These are phyloP conservation scores for Pecten maximus DNA, from an alignment of 2,888 invertebrate species.

Conservation along the genomic window DNA sequence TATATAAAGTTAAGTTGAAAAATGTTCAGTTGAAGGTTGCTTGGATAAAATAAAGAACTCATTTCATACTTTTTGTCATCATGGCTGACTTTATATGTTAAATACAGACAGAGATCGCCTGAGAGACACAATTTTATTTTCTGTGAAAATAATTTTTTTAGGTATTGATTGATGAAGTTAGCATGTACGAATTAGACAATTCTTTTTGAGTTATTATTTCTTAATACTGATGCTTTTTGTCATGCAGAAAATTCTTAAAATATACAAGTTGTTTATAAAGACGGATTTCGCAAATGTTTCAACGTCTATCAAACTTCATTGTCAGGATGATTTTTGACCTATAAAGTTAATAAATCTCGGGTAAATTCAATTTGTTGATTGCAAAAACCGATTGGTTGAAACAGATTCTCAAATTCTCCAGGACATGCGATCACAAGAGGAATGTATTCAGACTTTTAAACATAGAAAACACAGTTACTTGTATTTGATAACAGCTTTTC, in stretches of 20 bases:
- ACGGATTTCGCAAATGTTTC: not conserved
- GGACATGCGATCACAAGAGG: not conserved
- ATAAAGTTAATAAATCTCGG: not conserved
- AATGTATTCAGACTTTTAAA: not conserved
- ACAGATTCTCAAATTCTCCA: not conserved
- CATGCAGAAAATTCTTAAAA: not conserved
- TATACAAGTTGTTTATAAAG: not conserved
- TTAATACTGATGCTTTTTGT: not conserved
- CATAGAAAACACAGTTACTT: too few species aligned
- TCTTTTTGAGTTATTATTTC: not conserved
- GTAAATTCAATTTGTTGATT: not conserved
- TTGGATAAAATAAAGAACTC: not conserved
- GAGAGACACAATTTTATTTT: not conserved
- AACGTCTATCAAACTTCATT: not conserved
- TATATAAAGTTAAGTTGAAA: not conserved
- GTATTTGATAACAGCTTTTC: too few species aligned
- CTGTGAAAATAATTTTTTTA: not conserved
- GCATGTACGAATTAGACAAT: not conserved
- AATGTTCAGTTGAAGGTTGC: not conserved
- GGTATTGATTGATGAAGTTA: not conserved
- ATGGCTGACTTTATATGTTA: not conserved
- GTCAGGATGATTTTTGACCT: not conserved
- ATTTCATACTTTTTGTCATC: conserved; percentile 11
- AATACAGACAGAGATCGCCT: not conserved
- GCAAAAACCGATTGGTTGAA: not conserved